Evolutionary conservation across 2,113 vertebrate species (phyloP).

Genomic region (Mastomys coucha): DNA sequence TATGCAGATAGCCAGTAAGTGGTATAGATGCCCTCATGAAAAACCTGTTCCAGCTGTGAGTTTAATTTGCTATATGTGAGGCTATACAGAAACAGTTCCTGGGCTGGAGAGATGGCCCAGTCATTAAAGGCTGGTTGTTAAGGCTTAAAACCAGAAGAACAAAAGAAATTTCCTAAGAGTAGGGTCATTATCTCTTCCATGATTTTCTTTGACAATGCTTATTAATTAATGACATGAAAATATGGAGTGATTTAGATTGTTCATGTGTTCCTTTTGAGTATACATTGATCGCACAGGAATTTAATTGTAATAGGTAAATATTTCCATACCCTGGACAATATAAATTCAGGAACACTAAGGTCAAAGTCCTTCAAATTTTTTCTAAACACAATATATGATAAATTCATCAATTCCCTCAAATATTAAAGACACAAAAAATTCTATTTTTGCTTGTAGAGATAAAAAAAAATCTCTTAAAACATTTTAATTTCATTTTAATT

Average conservation of each 20-base stretch:
- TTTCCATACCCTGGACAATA: background rate
- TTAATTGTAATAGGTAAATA: background rate
- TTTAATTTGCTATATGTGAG: constrained; percentile 20
- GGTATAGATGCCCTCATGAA: background rate
- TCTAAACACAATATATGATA: constrained; percentile 27
- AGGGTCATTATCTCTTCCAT: background rate
- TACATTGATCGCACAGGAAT: background rate
- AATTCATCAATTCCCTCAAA: constrained; percentile 15
- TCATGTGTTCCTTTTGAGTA: background rate
- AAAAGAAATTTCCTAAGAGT: background rate
- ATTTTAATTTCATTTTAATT: background rate
- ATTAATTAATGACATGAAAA: constrained; percentile 10
- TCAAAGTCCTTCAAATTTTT: constrained; percentile 17
- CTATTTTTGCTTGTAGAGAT: background rate
- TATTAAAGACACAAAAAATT: constrained; percentile 12
- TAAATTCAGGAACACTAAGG: background rate
- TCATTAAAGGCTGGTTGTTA: background rate
- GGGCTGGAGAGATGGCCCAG: background rate
- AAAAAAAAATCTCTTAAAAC: background rate
- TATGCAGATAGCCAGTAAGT: constrained; percentile 18
- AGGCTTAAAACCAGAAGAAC: background rate
- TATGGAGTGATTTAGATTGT: background rate
- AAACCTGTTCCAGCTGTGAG: constrained; percentile 17
- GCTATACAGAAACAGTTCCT: background rate
- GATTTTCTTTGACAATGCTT: constrained; percentile 17